Percentiles rank a stretch among this genome's conserved stretches.
Evolutionary conservation across 2,888 invertebrate species (phyloP).

Genomic region (Isoperla grammatica): DNA sequence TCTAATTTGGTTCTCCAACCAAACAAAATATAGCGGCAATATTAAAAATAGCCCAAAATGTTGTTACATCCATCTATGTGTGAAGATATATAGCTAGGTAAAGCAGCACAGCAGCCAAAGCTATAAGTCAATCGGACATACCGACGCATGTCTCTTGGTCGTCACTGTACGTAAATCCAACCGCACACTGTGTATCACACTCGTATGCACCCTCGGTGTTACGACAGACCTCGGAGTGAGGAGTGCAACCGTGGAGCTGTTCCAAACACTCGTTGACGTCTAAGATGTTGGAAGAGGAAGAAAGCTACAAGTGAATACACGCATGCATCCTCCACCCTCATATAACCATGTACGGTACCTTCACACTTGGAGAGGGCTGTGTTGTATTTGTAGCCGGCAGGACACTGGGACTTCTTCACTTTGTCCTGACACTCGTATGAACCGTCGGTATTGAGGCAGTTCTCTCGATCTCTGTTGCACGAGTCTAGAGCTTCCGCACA

Average conservation of each 20-base stretch:
- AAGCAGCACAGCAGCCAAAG: neutral
- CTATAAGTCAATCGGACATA: constrained; percentile 26
- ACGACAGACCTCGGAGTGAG: constrained; percentile 41
- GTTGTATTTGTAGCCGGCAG: constrained; percentile 40
- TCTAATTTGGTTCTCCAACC: too few relatives aligned
- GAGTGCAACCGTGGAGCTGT: constrained; percentile 45
- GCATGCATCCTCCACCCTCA: too few relatives aligned
- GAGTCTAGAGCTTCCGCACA: constrained; percentile 58
- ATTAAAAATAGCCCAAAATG: too few relatives aligned
- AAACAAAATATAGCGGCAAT: too few relatives aligned
- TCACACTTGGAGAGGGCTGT: constrained; percentile 31
- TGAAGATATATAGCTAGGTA: too few relatives aligned
- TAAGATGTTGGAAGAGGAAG: constrained; percentile 37
- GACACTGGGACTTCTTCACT: constrained; percentile 38
- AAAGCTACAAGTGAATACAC: neutral
- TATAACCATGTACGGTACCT: constrained; percentile 31
- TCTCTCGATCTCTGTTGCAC: constrained; percentile 59
- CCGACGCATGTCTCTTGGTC: constrained; percentile 39
- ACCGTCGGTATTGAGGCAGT: constrained; percentile 67
- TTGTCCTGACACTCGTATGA: constrained; percentile 58
- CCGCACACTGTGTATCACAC: constrained; percentile 42
- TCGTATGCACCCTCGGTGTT: constrained; percentile 48
- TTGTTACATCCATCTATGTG: too few relatives aligned
- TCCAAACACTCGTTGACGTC: constrained; percentile 66
- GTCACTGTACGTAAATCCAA: constrained; percentile 38